Evolutionary conservation across 2,888 invertebrate genomes (phyloP).

Genomic region (Eumerus sabulonum): DNA sequence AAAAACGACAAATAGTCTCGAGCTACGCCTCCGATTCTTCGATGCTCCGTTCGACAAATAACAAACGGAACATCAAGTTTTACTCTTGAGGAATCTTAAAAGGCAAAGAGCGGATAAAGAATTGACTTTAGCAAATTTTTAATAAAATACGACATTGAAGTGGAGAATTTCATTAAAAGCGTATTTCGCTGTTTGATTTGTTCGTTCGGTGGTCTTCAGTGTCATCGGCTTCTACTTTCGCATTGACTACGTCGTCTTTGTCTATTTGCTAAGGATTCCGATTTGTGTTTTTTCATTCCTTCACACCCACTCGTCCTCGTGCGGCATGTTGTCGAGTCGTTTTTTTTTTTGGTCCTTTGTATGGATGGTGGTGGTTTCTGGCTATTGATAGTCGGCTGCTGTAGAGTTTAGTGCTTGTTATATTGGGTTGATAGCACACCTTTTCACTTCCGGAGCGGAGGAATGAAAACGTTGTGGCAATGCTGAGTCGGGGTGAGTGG

Average conservation of each 20-base stretch:
- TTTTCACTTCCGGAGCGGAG: slow-evolving; percentile 65
- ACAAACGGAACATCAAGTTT: slow-evolving; percentile 69
- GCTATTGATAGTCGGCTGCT: slow-evolving; percentile 54
- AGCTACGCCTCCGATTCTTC: not conserved
- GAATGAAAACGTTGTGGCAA: slow-evolving; percentile 44
- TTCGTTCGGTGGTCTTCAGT: slow-evolving; percentile 59
- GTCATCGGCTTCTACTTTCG: slow-evolving; percentile 39
- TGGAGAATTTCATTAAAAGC: slow-evolving; percentile 72
- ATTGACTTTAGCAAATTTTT: slow-evolving; percentile 73
- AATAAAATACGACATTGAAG: slow-evolving; percentile 73
- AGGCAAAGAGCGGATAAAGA: slow-evolving; percentile 70
- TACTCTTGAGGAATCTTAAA: slow-evolving; percentile 70
- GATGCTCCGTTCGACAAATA: slow-evolving; percentile 50
- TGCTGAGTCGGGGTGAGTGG: slow-evolving; percentile 5
- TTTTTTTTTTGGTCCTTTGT: slow-evolving; percentile 63
- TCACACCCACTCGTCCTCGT: slow-evolving; percentile 26
- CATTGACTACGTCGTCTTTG: slow-evolving; percentile 37
- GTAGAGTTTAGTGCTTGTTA: slow-evolving; percentile 60
- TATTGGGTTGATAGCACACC: slow-evolving; percentile 68
- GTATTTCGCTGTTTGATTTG: slow-evolving; percentile 65
- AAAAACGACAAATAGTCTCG: slow-evolving; percentile 29
- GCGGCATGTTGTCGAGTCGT: slow-evolving; percentile 20
- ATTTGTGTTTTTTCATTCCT: slow-evolving; percentile 42
- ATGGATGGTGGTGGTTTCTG: slow-evolving; percentile 26
- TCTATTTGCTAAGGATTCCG: slow-evolving; percentile 66